Base-by-base conservation (phyloP, 2,888 invertebrate species). In the Hypselothyrea guttata region DNA sequence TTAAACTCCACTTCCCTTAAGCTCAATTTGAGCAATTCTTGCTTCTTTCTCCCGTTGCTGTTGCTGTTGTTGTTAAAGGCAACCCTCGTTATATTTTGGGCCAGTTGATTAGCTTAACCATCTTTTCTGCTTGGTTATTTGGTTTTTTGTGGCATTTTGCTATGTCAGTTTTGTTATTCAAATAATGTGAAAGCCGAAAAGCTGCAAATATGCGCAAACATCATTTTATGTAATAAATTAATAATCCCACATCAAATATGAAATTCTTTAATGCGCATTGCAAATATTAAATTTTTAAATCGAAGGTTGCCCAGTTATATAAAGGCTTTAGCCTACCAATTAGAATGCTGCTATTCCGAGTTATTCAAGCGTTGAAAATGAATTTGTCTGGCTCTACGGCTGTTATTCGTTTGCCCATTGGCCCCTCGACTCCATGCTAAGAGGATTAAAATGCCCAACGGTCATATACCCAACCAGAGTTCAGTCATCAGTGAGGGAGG, bases 81-180 rank as follows among this genome's bases (percentile, higher is more conserved):
- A 62, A 78, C 83, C 78, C 78, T 78, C 65, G 71, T 83, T 79
- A 76, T 58, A 55, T 56, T 54, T 53, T 56, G 22, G 66, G 60
- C 60, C 81, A 74, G 76, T 83, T 78, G 79, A 78, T 78, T 78
- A 78, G 78, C 83, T 76, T 83, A 78, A 63, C 69, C 76, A 54
- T 44, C 13, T 13, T 22, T 44, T 33, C 7, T 22, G 1, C 8
- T 28, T 9, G 8, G 3, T 8, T 28, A 28, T 28, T 22, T 22
- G 3, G 2, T 22, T 22, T 22, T 61, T 70, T 67, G 38, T 57
- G 47, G 34, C 59, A 62, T 58, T 60, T 49, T 59, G 41, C 48
- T 31, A 55, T 46, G 44, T 1, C 53, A 37, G 45, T 45, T 51
- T 56, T 60, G 53, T 67, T 67, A 66, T 67, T 61, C 22, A 55